Conservation (phyloP, 1,140 invertebrate species). For the Diprion similis region DNA sequence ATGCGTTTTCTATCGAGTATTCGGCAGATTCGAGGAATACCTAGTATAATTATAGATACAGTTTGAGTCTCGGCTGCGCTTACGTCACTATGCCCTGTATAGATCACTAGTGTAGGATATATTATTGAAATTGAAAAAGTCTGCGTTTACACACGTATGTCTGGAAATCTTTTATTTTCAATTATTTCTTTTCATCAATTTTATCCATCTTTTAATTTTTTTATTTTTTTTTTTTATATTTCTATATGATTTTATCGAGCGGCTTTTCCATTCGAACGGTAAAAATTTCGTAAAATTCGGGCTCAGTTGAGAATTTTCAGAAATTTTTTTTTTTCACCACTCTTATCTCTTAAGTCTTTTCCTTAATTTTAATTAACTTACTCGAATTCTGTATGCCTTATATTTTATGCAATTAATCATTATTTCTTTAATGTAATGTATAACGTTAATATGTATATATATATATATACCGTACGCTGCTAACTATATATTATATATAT, state of each 20-base stretch:
- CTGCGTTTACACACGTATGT: slow-evolving; percentile 44
- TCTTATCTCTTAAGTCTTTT: slow-evolving; percentile 22
- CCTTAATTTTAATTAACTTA: slow-evolving; percentile 15
- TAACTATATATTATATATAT: slow-evolving; percentile 26
- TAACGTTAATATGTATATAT: not conserved
- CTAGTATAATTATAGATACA: too few species aligned
- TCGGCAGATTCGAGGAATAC: too few species aligned
- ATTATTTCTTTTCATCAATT: slow-evolving; percentile 18
- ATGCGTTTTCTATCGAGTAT: too few species aligned
- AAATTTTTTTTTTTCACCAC: slow-evolving; percentile 30
- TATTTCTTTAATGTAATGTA: slow-evolving; percentile 14
- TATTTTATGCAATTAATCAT: slow-evolving; percentile 23
- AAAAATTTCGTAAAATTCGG: slow-evolving; percentile 36
- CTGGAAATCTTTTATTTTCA: slow-evolving; percentile 30
- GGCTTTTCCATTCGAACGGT: not conserved
- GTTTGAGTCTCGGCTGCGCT: slow-evolving; percentile 26
- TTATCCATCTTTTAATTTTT: slow-evolving; percentile 20
- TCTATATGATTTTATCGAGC: slow-evolving; percentile 24
- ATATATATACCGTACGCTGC: not conserved
- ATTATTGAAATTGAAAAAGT: slow-evolving; percentile 48
- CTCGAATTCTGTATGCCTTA: not conserved
- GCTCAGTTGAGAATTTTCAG: slow-evolving; percentile 38
- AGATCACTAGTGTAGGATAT: slow-evolving; percentile 50
- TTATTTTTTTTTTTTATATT: slow-evolving; percentile 19
- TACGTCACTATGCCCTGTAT: slow-evolving; percentile 61